Conservation (phyloP, 2,797 vertebrate species). For the Odontamblyopus lacepedii region DNA sequence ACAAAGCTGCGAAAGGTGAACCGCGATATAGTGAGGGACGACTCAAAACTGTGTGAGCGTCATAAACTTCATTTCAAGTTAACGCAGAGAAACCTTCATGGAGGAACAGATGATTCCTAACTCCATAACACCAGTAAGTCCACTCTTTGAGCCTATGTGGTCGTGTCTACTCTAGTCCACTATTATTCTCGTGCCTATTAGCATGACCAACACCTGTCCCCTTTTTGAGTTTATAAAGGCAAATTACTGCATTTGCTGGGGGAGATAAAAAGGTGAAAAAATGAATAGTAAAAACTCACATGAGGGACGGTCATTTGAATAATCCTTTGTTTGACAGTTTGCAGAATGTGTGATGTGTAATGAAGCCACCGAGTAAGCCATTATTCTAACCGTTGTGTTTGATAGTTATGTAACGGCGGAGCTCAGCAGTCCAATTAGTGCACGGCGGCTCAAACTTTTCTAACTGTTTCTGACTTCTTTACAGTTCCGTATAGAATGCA, state of each 20-base stretch:
- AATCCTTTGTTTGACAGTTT: slow-evolving; percentile 35
- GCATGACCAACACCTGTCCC: slow-evolving; percentile 30
- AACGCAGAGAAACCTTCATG: no score
- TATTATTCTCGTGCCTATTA: slow-evolving; percentile 28
- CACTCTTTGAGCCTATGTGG: no score
- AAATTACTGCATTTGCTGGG: no score
- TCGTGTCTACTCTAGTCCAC: no score
- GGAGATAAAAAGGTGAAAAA: slow-evolving; percentile 36
- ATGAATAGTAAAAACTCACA: slow-evolving; percentile 36
- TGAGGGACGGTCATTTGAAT: slow-evolving; percentile 35
- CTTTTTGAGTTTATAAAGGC: no score
- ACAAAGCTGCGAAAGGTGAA: no score
- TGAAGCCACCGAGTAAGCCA: neutral
- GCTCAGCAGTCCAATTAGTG: neutral
- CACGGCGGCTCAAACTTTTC: slow-evolving; percentile 3
- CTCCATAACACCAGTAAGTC: no score
- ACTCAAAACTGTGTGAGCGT: no score
- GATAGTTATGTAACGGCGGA: neutral
- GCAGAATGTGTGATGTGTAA: neutral
- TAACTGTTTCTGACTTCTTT: neutral
- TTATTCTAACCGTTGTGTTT: neutral
- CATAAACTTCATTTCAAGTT: no score
- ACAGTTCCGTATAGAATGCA: neutral
- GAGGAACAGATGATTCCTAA: no score
- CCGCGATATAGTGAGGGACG: no score